Percentiles rank a stretch among this genome's conserved stretches.
Evolutionary conservation across 2,888 invertebrate genomes (phyloP).

Genomic region (Ormyrus rosae): DNA sequence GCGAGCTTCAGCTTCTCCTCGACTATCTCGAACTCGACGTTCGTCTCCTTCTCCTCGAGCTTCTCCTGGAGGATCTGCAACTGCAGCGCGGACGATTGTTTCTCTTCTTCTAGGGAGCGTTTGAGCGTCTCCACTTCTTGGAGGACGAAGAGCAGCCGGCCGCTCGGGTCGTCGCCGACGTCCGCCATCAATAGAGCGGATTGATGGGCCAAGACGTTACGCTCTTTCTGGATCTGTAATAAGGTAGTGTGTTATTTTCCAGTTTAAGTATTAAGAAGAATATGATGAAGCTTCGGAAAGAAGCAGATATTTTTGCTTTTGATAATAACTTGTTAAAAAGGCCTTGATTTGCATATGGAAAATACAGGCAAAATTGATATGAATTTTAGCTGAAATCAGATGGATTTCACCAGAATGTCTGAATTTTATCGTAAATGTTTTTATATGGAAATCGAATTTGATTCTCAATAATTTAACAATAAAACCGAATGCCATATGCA

Average conservation of each 20-base stretch:
- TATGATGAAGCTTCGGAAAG: not conserved
- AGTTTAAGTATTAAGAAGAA: not conserved
- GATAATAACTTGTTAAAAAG: not conserved
- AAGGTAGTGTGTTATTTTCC: not conserved
- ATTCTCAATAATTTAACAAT: too few species aligned
- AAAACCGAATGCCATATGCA: not conserved
- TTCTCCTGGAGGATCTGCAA: conserved; percentile 81
- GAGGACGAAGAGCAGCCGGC: conserved; percentile 77
- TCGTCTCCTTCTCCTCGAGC: conserved; percentile 81
- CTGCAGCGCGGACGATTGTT: conserved; percentile 78
- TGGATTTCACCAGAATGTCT: too few species aligned
- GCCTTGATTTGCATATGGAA: too few species aligned
- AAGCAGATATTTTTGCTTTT: not conserved
- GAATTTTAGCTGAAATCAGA: too few species aligned
- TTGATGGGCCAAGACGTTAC: conserved; percentile 82
- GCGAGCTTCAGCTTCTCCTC: conserved; percentile 84
- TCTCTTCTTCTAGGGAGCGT: conserved; percentile 80
- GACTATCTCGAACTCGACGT: conserved; percentile 82
- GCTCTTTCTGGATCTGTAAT: conserved; percentile 80
- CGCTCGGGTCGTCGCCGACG: conserved; percentile 78
- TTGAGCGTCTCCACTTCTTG: conserved; percentile 82
- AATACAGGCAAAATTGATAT: too few species aligned
- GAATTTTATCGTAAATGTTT: too few species aligned
- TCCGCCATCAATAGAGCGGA: conserved; percentile 82
- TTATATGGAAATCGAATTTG: too few species aligned